Evolutionary conservation across 2,888 invertebrate species (phyloP).

Genomic region (Lasioglossum oenotherae): DNA sequence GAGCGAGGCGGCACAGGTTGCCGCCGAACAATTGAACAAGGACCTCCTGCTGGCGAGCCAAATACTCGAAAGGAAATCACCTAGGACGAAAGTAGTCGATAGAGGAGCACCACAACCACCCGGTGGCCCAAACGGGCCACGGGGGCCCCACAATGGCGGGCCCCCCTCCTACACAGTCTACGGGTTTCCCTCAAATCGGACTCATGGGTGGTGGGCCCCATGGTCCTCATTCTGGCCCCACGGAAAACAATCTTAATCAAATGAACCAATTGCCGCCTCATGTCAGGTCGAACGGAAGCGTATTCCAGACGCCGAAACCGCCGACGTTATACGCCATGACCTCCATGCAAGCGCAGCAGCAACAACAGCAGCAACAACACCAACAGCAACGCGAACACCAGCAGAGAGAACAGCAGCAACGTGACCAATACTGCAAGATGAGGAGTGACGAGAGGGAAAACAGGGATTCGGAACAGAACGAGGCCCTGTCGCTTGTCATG

Average conservation of each 20-base stretch:
- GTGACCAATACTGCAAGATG: constrained; percentile 81
- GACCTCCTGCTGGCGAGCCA: constrained; percentile 93
- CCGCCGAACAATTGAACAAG: constrained; percentile 94
- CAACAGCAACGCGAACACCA: constrained; percentile 78
- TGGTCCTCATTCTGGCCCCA: constrained; percentile 81
- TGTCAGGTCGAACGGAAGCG: constrained; percentile 88
- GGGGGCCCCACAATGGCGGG: constrained; percentile 83
- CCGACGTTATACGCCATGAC: constrained; percentile 86
- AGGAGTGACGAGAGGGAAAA: constrained; percentile 81
- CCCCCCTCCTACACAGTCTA: constrained; percentile 84
- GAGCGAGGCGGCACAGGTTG: constrained; percentile 91
- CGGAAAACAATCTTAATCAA: constrained; percentile 86
- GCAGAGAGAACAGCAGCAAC: constrained; percentile 80
- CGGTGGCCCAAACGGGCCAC: constrained; percentile 84
- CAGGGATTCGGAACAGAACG: constrained; percentile 93
- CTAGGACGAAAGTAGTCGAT: constrained; percentile 91
- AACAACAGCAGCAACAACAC: constrained; percentile 84
- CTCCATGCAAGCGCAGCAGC: constrained; percentile 85
- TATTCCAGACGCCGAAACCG: constrained; percentile 94
- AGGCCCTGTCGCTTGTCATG: constrained; percentile 97
- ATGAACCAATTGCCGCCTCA: constrained; percentile 87
- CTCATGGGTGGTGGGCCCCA: constrained; percentile 83
- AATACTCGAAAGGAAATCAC: constrained; percentile 93
- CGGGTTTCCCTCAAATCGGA: constrained; percentile 87
- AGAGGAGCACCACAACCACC: constrained; percentile 86